Conservation (phyloP, 2,113 vertebrate species). For the Notechis scutatus region DNA sequence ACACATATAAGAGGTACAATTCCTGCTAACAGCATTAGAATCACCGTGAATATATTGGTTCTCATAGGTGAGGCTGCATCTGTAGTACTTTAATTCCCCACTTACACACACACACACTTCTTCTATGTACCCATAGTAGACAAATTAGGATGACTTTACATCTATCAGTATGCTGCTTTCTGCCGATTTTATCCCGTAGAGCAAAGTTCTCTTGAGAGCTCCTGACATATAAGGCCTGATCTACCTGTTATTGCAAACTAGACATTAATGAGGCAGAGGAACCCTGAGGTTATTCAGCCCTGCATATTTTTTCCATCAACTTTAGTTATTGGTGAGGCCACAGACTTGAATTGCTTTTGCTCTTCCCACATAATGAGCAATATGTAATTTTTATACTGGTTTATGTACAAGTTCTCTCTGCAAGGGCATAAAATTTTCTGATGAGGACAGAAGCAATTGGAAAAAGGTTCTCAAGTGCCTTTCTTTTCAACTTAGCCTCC, state of each 20-base stretch:
- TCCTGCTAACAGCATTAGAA: neutral
- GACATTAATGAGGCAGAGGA: neutral
- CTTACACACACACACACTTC: neutral
- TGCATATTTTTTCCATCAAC: neutral
- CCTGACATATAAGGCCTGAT: neutral
- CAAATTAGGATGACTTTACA: neutral
- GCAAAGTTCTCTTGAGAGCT: neutral
- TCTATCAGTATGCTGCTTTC: neutral
- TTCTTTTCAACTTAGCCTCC: neutral
- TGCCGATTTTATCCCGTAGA: neutral
- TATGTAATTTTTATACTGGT: neutral
- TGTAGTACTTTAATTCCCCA: neutral
- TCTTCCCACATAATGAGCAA: neutral
- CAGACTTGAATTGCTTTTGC: neutral
- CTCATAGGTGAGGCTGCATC: neutral
- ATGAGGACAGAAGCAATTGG: neutral
- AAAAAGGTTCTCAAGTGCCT: neutral
- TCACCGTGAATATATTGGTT: neutral
- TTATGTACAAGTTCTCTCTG: neutral
- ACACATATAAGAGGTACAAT: neutral
- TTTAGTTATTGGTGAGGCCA: neutral
- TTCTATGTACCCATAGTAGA: neutral
- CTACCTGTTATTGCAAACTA: neutral
- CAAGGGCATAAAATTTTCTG: neutral
- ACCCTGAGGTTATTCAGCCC: neutral